Evolutionary conservation across 2,797 vertebrate species (phyloP).

Genomic region (Threskiornis aethiopicus): DNA sequence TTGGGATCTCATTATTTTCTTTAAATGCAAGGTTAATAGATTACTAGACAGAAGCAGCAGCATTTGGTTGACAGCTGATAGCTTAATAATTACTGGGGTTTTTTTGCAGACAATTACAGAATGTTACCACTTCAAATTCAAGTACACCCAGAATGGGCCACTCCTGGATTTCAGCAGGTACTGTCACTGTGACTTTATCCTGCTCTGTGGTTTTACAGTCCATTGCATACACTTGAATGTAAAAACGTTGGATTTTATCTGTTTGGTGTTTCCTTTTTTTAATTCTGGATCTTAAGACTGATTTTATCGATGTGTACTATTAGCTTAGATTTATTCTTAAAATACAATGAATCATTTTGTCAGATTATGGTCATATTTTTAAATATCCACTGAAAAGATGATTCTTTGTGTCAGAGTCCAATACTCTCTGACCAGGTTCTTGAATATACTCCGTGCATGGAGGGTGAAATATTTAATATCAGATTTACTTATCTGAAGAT

Average conservation of each 20-base stretch:
- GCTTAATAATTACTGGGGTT: conserved; percentile 5
- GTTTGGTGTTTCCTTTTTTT: neutral
- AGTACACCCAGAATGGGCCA: conserved; percentile 83
- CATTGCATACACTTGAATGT: neutral
- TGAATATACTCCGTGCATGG: neutral
- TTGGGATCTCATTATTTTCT: neutral
- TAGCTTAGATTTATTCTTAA: neutral
- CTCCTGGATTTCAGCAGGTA: conserved; percentile 90
- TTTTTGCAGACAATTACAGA: conserved; percentile 90
- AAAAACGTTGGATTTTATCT: neutral
- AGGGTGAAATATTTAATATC: neutral
- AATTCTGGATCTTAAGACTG: neutral
- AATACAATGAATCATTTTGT: rapidly evolving
- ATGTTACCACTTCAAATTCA: conserved; percentile 93
- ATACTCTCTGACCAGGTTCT: neutral
- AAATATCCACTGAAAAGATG: neutral
- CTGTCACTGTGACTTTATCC: neutral
- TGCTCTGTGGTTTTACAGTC: neutral
- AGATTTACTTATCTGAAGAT: neutral
- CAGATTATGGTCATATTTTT: neutral
- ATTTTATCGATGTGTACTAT: neutral
- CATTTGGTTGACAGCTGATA: neutral
- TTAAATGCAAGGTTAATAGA: neutral
- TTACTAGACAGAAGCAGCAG: neutral
- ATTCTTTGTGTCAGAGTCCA: neutral